Evolutionary conservation across 2,888 invertebrate species (phyloP).

Genomic region (Pasiphila rectangulata): DNA sequence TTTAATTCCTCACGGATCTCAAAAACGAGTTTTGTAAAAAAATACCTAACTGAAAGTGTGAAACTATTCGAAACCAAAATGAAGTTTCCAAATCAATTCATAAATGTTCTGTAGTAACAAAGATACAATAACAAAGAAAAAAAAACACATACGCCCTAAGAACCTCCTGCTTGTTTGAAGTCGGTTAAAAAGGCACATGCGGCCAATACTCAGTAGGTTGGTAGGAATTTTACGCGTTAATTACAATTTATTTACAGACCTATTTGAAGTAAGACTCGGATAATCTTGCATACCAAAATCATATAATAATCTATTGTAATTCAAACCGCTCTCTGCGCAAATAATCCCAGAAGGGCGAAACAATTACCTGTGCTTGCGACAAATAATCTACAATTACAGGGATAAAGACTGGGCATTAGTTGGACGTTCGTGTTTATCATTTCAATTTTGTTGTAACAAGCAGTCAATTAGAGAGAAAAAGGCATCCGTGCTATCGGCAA

Average conservation of each 20-base stretch:
- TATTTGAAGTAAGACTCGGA: conserved; percentile 24
- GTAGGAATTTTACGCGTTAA: conserved; percentile 11
- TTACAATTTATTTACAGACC: conserved; percentile 17
- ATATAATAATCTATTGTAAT: conserved; percentile 23
- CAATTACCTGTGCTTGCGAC: conserved; percentile 26
- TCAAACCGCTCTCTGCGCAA: conserved; percentile 22
- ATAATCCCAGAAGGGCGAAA: conserved; percentile 26
- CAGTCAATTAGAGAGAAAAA: conserved; percentile 14
- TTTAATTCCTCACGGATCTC: too few species aligned
- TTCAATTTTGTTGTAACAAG: conserved; percentile 11
- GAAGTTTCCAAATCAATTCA: too few species aligned
- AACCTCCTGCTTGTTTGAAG: too few species aligned
- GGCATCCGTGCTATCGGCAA: conserved; percentile 13
- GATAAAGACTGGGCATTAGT: conserved; percentile 15
- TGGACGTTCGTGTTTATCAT: conserved; percentile 14
- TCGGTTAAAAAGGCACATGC: not conserved
- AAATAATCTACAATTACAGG: conserved; percentile 23
- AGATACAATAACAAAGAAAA: too few species aligned
- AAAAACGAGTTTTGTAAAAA: too few species aligned
- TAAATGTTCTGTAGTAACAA: too few species aligned
- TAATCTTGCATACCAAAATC: conserved; percentile 18
- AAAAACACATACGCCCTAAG: too few species aligned
- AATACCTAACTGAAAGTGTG: too few species aligned
- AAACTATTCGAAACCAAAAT: too few species aligned
- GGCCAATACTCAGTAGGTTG: not conserved